Percentiles rank a stretch among this genome's conserved stretches.
phyloP scores from a whole-genome alignment of 2,888 invertebrate genomes.

The Nebria salina region DNA sequence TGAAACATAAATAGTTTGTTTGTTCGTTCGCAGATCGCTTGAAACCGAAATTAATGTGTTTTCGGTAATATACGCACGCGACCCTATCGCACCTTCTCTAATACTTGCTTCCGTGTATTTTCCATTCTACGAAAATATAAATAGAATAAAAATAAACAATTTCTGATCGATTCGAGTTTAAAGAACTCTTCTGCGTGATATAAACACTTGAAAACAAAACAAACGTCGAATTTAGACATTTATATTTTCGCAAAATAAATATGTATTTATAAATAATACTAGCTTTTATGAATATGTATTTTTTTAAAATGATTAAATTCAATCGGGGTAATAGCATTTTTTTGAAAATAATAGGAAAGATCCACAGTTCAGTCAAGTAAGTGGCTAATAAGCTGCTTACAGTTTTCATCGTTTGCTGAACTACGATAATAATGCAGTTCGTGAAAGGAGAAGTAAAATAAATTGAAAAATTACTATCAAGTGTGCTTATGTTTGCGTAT shows the following conservation, averaged over 20 bases:
- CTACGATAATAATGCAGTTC: not conserved
- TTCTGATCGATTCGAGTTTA: not conserved
- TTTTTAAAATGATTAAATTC: too few relatives aligned
- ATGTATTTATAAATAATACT: too few relatives aligned
- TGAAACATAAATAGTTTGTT: conserved; percentile 34
- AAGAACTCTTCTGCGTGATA: not conserved
- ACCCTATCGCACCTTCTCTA: not conserved
- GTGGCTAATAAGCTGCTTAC: not conserved
- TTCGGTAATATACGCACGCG: conserved; percentile 35
- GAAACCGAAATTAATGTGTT: conserved; percentile 33
- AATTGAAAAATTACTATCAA: not conserved
- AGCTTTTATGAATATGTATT: too few relatives aligned
- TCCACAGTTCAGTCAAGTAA: not conserved
- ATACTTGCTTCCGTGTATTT: not conserved
- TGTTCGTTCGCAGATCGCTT: not conserved
- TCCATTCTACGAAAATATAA: conserved; percentile 5
- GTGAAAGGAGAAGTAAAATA: not conserved
- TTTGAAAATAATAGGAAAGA: not conserved
- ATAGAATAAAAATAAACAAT: conserved; percentile 8
- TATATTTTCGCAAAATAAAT: too few relatives aligned
- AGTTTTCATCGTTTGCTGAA: not conserved
- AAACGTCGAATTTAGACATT: too few relatives aligned
- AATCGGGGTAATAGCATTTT: not conserved
- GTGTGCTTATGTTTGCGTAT: not conserved
- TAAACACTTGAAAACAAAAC: not conserved